Evolutionary conservation across 2,113 vertebrate genomes (phyloP), one percentile per base, ranked within the genome.

Genomic region (Kryptolebias marmoratus): DNA sequence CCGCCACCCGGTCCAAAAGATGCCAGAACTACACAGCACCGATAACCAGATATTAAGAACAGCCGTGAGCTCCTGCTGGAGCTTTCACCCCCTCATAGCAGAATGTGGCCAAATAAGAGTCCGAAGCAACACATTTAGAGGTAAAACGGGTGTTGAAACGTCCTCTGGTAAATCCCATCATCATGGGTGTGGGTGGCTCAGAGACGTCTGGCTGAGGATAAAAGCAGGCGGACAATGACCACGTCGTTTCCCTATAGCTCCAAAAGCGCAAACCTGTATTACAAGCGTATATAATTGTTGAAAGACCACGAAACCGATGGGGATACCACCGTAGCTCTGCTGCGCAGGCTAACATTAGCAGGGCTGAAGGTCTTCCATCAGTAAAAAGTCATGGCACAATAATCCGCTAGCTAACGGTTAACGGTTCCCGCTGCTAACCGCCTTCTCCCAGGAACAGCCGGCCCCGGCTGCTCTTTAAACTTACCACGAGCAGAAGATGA

Each of bases 341-440:
- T 44, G 73, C 65, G 68, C 27, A 28, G 80, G 87, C 75, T 91
- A 90, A 80, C 83, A 50, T 56, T 86, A 82, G 88, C 89, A 68
- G 28, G 73, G 68, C 80, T 71, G 70, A 49, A 61, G 81, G 79
- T 89, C 86, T 82, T 89, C 87, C 90, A 92, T 90, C 89, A 89
- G 83, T 88, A 83, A 86, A 83, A 91, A 92, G 90, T 89, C 88
- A 86, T 13, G 86, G 83, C 85, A 89, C 87, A 92, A 88, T 93
- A 93, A 93, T 93, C 93, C 89, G 90, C 86, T 93, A 92, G 88
- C 86, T 70, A 69, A 58, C 66, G 52, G 18, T 82, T 36, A 76
- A 81, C 63, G 44, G 48, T 62, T n/a, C 67, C 78, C 57, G 67
- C 15, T 66, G 80, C 81, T 86, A 86, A 69, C 81, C 74, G 49